A percentile compares a stretch with the other conserved stretches of the same genome.
phyloP scores from a whole-genome alignment of 2,113 vertebrate species.

The Erinaceus europaeus region DNA sequence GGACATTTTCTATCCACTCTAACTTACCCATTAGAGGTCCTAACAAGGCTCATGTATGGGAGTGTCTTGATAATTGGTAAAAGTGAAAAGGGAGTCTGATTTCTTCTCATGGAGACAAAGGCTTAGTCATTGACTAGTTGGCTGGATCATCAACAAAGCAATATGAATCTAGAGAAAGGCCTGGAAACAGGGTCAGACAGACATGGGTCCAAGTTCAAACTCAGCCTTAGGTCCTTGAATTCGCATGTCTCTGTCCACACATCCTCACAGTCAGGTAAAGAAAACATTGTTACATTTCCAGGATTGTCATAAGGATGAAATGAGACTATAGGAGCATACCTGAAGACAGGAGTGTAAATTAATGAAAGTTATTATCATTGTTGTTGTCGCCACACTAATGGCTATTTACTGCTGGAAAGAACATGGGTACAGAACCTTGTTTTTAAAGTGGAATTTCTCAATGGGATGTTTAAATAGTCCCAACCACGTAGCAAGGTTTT shows the following conservation, averaged over 20 bases:
- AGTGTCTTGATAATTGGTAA: neutral
- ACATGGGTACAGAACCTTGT: neutral
- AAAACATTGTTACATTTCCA: neutral
- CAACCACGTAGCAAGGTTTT: neutral
- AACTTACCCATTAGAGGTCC: neutral
- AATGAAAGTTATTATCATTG: no score
- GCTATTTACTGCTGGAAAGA: no score
- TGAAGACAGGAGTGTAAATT: neutral
- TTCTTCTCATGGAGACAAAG: neutral
- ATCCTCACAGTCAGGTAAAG: neutral
- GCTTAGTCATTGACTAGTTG: neutral
- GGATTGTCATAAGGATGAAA: neutral
- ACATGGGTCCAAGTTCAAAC: neutral
- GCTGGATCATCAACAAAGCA: neutral
- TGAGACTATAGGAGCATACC: neutral
- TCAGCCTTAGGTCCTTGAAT: neutral
- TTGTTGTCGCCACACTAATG: no score
- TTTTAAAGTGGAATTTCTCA: no score
- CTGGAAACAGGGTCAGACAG: neutral
- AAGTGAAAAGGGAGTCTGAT: neutral
- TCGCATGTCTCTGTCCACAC: neutral
- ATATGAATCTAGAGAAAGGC: neutral
- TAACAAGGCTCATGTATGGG: neutral
- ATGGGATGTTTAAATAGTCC: no score
- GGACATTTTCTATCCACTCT: neutral